Conservation (phyloP, 2,888 invertebrate species). For the Agonopterix alstromeriana region DNA sequence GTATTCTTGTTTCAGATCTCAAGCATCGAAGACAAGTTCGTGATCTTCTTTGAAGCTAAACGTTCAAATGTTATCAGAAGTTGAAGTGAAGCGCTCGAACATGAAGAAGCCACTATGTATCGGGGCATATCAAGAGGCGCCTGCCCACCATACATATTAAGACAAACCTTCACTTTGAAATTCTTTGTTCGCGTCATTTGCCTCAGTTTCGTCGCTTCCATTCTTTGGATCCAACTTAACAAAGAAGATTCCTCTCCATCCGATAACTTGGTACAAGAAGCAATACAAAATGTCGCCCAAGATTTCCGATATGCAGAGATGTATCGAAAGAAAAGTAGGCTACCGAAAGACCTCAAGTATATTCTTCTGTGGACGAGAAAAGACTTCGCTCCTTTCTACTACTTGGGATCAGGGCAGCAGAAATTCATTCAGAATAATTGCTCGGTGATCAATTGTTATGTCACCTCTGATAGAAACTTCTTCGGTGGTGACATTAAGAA, state of each 20-base stretch:
- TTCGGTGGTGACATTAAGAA: conserved; percentile 36
- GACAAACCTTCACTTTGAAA: conserved; percentile 29
- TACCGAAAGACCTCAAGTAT: conserved; percentile 38
- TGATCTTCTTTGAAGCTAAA: no score
- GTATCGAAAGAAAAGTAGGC: conserved; percentile 31
- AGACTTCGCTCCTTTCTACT: conserved; percentile 43
- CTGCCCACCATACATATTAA: conserved; percentile 16
- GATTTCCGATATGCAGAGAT: conserved; percentile 48
- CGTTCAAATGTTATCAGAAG: no score
- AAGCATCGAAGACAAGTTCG: no score
- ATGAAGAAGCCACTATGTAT: not conserved
- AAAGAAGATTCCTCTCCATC: conserved; percentile 12
- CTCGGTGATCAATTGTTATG: conserved; percentile 47
- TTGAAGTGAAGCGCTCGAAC: not conserved
- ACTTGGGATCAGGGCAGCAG: conserved; percentile 40
- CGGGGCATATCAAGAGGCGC: not conserved
- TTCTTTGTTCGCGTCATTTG: conserved; percentile 36
- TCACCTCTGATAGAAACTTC: conserved; percentile 36
- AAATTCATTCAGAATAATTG: conserved; percentile 53
- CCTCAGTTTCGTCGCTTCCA: conserved; percentile 29
- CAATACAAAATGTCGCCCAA: conserved; percentile 37
- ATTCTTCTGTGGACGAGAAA: conserved; percentile 49
- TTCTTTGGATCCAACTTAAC: conserved; percentile 36
- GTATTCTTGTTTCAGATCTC: no score
- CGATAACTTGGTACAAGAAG: conserved; percentile 40